These are phyloP conservation scores for Datnioides undecimradiatus DNA, from an alignment of 2,113 vertebrate species.

Conservation along the genomic window DNA sequence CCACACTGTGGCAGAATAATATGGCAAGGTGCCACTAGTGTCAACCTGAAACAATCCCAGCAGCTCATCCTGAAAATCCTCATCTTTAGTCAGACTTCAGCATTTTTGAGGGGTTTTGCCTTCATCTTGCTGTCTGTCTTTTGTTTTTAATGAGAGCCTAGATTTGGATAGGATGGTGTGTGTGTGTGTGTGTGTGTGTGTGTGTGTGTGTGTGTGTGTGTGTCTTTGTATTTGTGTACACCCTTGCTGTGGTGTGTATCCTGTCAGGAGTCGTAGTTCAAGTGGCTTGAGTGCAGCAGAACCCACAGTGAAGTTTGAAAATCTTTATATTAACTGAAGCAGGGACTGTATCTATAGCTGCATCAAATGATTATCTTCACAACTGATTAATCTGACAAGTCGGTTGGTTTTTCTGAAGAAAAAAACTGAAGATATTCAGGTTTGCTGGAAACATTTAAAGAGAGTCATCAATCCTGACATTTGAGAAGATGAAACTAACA, in stretches of 20 bases:
- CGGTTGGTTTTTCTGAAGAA: too few species aligned
- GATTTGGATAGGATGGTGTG: not conserved
- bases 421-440: not conserved
- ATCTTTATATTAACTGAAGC: too few species aligned
- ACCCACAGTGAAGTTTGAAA: too few species aligned
- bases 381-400: too few species aligned
- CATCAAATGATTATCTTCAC: too few species aligned
- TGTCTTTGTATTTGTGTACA: too few species aligned
- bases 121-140: constrained; percentile 26
- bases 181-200: not conserved
- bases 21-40: constrained; percentile 38
- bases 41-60: constrained; percentile 54
- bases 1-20: constrained; percentile 52
- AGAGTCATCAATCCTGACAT: not conserved
- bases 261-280: constrained; percentile 22
- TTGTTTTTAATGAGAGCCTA: constrained; percentile 58
- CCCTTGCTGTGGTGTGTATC: not conserved
- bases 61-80: constrained; percentile 42
- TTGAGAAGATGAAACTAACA: not conserved
- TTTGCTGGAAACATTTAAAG: not conserved
- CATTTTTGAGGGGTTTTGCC: constrained; percentile 22
- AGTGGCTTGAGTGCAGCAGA: constrained; percentile 44
- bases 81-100: constrained; percentile 36
- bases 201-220: not conserved
- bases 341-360: too few species aligned